Evolutionary conservation across 2,113 vertebrate species (phyloP), one percentile per base, ranked within the genome.

Genomic region (Petrocephalus microphthalmus): DNA sequence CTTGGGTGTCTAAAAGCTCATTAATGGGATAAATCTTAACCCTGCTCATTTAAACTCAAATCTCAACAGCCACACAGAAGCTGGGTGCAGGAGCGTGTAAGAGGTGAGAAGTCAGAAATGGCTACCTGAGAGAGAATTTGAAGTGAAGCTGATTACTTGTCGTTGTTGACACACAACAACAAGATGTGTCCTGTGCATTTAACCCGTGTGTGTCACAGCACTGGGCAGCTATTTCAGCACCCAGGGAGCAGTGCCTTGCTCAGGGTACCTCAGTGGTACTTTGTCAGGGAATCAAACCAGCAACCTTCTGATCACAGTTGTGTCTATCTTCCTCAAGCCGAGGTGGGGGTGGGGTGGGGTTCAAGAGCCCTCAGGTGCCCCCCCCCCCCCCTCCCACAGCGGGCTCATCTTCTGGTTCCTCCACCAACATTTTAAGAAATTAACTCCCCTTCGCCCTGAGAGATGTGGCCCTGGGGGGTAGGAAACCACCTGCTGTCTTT

Each of bases 401-500:
- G 2, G 64, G n/a, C 4, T 71, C 64, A 71, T 71, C 64, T 33
- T 71, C 29, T 71, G n/a, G 13, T 33, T 33, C 29, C 64, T 71
- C 67, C 67, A 29, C 67, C 29, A 13, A 33, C 29, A 37, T 49
- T 22, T 49, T 29, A 47, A 57, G 25, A 84, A 84, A 52, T 25
- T 29, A 78, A 82, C 33, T 82, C 22, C 81, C 52, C 15, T 54
- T 13, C 33, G 7, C 74, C 20, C 51, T 51, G 51, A 22, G 42
- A 67, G 42, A 85, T 64, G 33, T 60, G 37, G 17, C 10, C 74
- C 19, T 8, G 22, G 45, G 37, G 42, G 45, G 7, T 42, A 33
- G 29, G 5, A 8, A 15, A 56, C 87, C 87, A 88, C 53, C 87
- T 88, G 87, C 42, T 57, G 74, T 60, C 87, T 25, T 82, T 82